Conservation (phyloP, 2,888 invertebrate species). For the Chelonus formosanus region DNA sequence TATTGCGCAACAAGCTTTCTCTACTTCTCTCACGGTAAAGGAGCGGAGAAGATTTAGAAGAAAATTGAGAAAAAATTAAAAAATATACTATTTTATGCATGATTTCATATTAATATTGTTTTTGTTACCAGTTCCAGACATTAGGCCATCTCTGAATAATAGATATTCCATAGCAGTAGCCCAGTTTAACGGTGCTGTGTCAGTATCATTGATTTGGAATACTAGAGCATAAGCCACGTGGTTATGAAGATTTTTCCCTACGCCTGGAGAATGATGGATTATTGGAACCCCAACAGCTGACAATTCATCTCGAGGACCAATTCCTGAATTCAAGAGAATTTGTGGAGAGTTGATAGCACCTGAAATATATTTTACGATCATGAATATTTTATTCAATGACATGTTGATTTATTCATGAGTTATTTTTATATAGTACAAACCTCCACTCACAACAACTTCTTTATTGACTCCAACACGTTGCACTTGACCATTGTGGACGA, state of each 20-base stretch:
- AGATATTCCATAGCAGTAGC: constrained; percentile 92
- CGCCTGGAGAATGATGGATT: constrained; percentile 79
- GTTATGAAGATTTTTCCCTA: constrained; percentile 86
- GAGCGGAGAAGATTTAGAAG: constrained; percentile 6
- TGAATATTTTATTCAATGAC: neutral
- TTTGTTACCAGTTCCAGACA: constrained; percentile 82
- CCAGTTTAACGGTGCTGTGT: constrained; percentile 88
- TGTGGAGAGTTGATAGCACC: constrained; percentile 96
- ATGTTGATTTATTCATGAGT: constrained; percentile 6
- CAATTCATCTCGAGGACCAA: constrained; percentile 81
- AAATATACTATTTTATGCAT: no score
- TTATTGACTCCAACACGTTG: constrained; percentile 74
- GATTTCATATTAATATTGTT: constrained; percentile 15
- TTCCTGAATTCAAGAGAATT: constrained; percentile 87
- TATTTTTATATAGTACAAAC: constrained; percentile 40
- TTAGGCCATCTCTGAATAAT: constrained; percentile 85
- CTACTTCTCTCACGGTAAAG: constrained; percentile 33
- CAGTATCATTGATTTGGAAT: constrained; percentile 84
- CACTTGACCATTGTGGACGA: constrained; percentile 68
- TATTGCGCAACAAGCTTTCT: constrained; percentile 49
- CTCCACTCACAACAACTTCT: constrained; percentile 74
- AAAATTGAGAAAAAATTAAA: constrained; percentile 10
- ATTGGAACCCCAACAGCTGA: constrained; percentile 71
- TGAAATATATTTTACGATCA: constrained; percentile 54
- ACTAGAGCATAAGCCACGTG: constrained; percentile 83